Percentiles rank a stretch among this genome's conserved stretches.
These are phyloP conservation scores for Hyperoplus lanceolatus DNA, from an alignment of 2,797 vertebrate species.

Conservation along the genomic window DNA sequence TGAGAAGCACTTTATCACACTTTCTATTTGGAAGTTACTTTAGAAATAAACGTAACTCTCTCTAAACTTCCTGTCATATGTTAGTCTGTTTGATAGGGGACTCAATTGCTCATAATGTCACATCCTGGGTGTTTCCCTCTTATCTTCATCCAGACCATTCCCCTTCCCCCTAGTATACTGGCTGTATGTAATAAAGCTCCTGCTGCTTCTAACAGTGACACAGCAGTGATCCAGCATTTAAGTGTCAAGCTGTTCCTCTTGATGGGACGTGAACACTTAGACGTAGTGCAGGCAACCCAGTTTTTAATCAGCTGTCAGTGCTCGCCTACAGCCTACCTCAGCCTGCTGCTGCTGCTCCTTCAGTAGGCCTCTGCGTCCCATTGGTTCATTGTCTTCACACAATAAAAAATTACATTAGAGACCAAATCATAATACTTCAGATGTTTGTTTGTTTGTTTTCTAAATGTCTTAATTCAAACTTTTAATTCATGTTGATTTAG, in stretches of 20 bases:
- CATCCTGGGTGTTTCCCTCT: constrained; percentile 7
- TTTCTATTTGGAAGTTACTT: neutral
- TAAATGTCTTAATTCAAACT: neutral
- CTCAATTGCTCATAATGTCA: neutral
- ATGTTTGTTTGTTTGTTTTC: neutral
- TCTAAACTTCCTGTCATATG: neutral
- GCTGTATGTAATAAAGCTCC: neutral
- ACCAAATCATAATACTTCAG: neutral
- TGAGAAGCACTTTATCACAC: neutral
- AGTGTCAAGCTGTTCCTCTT: constrained; percentile 40
- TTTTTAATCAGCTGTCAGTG: constrained; percentile 68
- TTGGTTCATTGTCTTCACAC: constrained; percentile 9
- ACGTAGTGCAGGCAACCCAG: constrained; percentile 58
- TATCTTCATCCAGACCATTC: neutral
- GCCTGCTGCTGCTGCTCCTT: constrained; percentile 31
- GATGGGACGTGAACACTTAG: constrained; percentile 68
- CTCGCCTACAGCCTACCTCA: constrained; percentile 40
- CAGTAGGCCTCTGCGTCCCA: constrained; percentile 6
- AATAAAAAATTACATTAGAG: neutral
- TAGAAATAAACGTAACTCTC: neutral
- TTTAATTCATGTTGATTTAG: neutral
- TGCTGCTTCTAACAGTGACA: constrained; percentile 31
- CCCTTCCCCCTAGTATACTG: neutral
- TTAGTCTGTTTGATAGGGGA: neutral
- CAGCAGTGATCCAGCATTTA: constrained; percentile 43